Conservation (phyloP, 2,797 vertebrate species). For the Hybognathus amarus region DNA sequence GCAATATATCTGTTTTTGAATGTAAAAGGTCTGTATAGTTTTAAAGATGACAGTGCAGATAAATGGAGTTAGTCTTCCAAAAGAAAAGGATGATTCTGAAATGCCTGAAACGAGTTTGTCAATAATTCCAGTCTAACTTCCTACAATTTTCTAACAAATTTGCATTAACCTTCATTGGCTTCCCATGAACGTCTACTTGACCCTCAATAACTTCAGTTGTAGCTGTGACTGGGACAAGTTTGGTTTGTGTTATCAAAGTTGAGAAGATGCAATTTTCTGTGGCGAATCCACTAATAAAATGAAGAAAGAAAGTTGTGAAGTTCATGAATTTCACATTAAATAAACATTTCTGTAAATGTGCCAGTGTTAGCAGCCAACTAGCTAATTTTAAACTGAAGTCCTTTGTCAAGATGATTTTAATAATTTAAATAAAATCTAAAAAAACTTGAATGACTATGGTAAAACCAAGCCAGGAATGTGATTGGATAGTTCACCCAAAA, state of each 20-base stretch:
- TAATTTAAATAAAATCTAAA: no score
- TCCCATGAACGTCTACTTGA: background rate
- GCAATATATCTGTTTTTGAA: background rate
- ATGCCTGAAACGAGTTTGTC: background rate
- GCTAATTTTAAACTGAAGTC: no score
- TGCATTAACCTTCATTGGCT: background rate
- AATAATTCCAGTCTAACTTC: background rate
- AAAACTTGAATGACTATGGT: no score
- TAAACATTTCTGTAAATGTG: no score
- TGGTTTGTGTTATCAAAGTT: background rate
- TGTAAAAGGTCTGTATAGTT: background rate
- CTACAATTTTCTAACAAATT: background rate
- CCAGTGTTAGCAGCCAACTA: no score
- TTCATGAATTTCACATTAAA: background rate
- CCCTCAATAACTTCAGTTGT: background rate
- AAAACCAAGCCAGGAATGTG: no score
- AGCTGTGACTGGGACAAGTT: background rate
- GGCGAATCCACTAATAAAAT: background rate
- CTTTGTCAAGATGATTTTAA: no score
- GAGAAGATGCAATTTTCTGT: background rate
- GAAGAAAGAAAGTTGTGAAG: no score
- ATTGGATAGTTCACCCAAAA: no score
- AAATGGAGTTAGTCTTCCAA: background rate
- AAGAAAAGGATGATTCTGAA: background rate
- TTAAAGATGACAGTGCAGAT: background rate